Percentiles rank a stretch among this genome's conserved stretches.
Evolutionary conservation across 2,113 vertebrate species (phyloP).

Genomic region (Verasper variegatus): DNA sequence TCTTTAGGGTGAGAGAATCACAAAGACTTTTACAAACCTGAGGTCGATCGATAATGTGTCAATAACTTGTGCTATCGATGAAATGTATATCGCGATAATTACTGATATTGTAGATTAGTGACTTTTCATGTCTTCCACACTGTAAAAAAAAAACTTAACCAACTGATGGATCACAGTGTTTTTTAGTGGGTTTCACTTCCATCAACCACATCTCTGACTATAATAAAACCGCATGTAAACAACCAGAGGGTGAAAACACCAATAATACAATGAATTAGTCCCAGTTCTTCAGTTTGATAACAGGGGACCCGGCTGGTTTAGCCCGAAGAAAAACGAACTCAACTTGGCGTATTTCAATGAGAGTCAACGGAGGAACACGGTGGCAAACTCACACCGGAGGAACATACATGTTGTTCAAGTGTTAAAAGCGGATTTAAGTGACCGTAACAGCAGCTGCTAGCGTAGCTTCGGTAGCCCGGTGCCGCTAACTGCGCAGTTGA

Average conservation of each 20-base stretch:
- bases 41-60: too few species aligned
- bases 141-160: too few species aligned
- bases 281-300: background rate
- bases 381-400: too few species aligned
- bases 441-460: constrained; percentile 7
- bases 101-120: too few species aligned
- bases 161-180: background rate
- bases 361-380: background rate
- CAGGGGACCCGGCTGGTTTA: background rate
- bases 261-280: background rate
- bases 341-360: background rate
- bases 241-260: background rate
- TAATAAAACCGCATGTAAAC: background rate
- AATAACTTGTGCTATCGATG: too few species aligned
- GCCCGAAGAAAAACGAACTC: background rate
- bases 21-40: too few species aligned
- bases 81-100: too few species aligned
- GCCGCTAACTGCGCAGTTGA: constrained; percentile 67
- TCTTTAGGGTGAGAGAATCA: too few species aligned
- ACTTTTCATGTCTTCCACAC: too few species aligned
- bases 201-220: background rate
- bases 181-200: background rate
- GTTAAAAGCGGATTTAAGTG: background rate
- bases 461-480: constrained; percentile 54
- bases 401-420: background rate